phyloP scores from a whole-genome alignment of 1,140 invertebrate species.

The Calephelis virginiensis region DNA sequence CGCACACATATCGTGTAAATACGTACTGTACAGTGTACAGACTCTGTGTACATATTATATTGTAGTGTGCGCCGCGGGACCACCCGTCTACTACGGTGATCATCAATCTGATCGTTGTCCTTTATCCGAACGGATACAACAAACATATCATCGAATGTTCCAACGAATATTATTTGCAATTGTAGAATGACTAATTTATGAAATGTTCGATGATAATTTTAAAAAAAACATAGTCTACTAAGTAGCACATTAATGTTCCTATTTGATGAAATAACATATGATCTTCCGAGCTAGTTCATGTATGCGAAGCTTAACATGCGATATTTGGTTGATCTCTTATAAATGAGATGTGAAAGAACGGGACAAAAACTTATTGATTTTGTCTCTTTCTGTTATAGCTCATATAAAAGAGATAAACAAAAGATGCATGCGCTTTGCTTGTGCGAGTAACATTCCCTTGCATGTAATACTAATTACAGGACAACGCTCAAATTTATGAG shows the following conservation, averaged over 20 bases:
- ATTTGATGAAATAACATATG: neutral
- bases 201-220: no score
- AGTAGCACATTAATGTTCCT: neutral
- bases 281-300: neutral
- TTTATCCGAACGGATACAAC: neutral
- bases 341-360: no score
- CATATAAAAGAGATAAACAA: no score
- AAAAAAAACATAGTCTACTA: neutral
- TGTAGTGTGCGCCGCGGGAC: constrained; percentile 26
- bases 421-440: no score
- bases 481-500: neutral
- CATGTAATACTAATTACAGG: neutral
- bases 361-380: no score
- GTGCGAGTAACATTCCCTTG: no score
- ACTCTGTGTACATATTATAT: constrained; percentile 39
- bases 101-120: no score
- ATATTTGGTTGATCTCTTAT: no score
- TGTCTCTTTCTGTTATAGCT: no score
- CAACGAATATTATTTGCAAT: no score
- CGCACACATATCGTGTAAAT: constrained; percentile 49
- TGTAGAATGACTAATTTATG: no score
- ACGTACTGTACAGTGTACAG: constrained; percentile 39
- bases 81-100: neutral
- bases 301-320: no score
- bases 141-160: neutral